Evolutionary conservation across 2,888 invertebrate species (phyloP).

Genomic region (Volucella inflata): DNA sequence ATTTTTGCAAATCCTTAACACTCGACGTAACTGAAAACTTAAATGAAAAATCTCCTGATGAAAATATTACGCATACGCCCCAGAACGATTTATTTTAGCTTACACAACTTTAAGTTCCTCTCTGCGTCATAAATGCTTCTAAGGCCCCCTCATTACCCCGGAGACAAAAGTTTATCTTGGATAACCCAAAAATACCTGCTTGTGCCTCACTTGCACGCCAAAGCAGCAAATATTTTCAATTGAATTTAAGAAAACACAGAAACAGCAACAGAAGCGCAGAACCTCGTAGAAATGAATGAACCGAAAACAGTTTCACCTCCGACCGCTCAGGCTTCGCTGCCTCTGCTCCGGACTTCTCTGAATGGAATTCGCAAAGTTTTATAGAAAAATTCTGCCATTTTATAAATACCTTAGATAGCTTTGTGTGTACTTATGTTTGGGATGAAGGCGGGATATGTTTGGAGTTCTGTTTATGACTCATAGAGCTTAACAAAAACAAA

Average conservation of each 20-base stretch:
- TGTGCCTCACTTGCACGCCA: slow-evolving; percentile 38
- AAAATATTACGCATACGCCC: slow-evolving; percentile 55
- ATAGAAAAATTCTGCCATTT: slow-evolving; percentile 17
- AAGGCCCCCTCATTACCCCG: neutral
- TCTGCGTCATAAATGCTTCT: slow-evolving; percentile 3
- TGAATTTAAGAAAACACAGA: slow-evolving; percentile 18
- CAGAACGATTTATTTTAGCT: slow-evolving; percentile 19
- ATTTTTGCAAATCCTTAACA: slow-evolving; percentile 18
- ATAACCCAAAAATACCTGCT: neutral
- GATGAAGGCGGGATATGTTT: no score
- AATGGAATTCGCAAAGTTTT: slow-evolving; percentile 46
- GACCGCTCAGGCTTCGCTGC: neutral
- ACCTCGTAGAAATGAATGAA: slow-evolving; percentile 47
- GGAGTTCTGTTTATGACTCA: no score
- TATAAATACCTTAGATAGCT: neutral
- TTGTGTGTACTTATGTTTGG: no score
- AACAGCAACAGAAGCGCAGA: neutral
- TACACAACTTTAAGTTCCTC: slow-evolving; percentile 6
- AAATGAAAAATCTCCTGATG: slow-evolving; percentile 13
- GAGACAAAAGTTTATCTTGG: slow-evolving; percentile 32
- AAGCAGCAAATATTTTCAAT: slow-evolving; percentile 28
- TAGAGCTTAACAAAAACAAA: no score
- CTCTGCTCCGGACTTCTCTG: no score
- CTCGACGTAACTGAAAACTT: slow-evolving; percentile 13
- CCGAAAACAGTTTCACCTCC: slow-evolving; percentile 8